Percentiles rank a stretch among this genome's conserved stretches.
Evolutionary conservation across 2,888 invertebrate genomes (phyloP).

Genomic region (Nemurella pictetii): DNA sequence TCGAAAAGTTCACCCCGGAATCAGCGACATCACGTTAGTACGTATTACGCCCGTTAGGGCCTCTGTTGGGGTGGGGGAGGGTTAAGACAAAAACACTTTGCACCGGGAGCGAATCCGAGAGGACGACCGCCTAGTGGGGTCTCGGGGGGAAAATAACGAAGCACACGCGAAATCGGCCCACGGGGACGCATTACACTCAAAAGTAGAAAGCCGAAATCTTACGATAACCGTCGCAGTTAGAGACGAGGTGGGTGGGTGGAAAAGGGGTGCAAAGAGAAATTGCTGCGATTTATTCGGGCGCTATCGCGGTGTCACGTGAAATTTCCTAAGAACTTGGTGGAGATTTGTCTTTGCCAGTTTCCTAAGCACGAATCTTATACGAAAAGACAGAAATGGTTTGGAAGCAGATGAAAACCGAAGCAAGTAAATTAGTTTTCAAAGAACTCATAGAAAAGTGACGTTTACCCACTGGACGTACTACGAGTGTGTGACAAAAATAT

Average conservation of each 20-base stretch:
- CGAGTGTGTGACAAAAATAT: too few species aligned
- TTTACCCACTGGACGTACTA: too few species aligned
- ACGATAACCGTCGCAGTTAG: not conserved
- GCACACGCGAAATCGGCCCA: not conserved
- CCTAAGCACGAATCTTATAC: too few species aligned
- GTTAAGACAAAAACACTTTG: not conserved
- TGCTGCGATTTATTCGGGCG: not conserved
- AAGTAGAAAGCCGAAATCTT: not conserved
- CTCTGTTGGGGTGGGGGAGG: slow-evolving; percentile 1
- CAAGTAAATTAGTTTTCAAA: too few species aligned
- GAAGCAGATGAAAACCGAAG: too few species aligned
- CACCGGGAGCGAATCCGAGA: too few species aligned
- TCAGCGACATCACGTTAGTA: not conserved
- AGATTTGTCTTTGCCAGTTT: too few species aligned
- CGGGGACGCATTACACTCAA: slow-evolving; percentile 28
- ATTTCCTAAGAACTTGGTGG: not conserved
- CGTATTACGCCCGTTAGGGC: slow-evolving; percentile 2
- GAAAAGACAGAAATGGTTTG: too few species aligned
- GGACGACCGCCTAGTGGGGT: too few species aligned
- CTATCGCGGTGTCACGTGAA: not conserved
- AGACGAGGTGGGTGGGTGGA: not conserved
- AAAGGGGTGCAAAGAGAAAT: not conserved
- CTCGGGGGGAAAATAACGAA: slow-evolving; percentile 2
- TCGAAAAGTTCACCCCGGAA: not conserved
- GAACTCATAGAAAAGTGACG: too few species aligned